Conservation (phyloP, 2,888 invertebrate species). For the Sphaerophoria rueppellii region DNA sequence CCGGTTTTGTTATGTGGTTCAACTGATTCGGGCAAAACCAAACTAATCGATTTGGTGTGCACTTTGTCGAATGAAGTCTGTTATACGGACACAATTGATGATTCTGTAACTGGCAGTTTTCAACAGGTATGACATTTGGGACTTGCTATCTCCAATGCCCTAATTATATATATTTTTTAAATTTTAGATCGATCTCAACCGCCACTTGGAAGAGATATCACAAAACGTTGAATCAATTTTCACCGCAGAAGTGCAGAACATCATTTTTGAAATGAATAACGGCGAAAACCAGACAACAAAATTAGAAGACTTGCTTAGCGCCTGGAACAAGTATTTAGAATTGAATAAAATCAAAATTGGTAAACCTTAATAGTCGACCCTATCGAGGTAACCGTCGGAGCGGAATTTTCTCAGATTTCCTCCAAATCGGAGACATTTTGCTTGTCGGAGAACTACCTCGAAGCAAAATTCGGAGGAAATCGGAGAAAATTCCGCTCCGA, state of each 20-base stretch:
- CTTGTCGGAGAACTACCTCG: too few relatives aligned
- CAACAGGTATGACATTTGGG: slow-evolving; percentile 88
- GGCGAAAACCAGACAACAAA: background rate
- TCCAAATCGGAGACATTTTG: too few relatives aligned
- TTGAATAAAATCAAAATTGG: slow-evolving; percentile 75
- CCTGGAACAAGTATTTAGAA: slow-evolving; percentile 78
- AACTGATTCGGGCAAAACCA: slow-evolving; percentile 82
- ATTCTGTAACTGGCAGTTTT: slow-evolving; percentile 90
- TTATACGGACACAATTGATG: slow-evolving; percentile 81
- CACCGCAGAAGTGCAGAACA: slow-evolving; percentile 76
- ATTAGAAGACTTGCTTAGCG: slow-evolving; percentile 75
- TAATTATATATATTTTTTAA: too few relatives aligned
- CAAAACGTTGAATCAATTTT: slow-evolving; percentile 77
- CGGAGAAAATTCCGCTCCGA: too few relatives aligned
- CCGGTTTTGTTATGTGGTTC: slow-evolving; percentile 87
- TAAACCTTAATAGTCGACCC: too few relatives aligned
- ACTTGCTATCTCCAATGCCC: background rate
- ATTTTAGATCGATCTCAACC: slow-evolving; percentile 80
- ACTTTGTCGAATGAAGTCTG: slow-evolving; percentile 79
- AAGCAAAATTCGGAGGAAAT: too few relatives aligned
- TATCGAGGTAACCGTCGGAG: too few relatives aligned
- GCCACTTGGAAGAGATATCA: slow-evolving; percentile 87
- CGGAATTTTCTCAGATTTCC: too few relatives aligned
- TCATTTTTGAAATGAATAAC: slow-evolving; percentile 64
- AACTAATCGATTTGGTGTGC: slow-evolving; percentile 80